These are phyloP conservation scores for Ceyx margarethae DNA, from an alignment of 2,113 vertebrate species.

Conservation along the genomic window DNA sequence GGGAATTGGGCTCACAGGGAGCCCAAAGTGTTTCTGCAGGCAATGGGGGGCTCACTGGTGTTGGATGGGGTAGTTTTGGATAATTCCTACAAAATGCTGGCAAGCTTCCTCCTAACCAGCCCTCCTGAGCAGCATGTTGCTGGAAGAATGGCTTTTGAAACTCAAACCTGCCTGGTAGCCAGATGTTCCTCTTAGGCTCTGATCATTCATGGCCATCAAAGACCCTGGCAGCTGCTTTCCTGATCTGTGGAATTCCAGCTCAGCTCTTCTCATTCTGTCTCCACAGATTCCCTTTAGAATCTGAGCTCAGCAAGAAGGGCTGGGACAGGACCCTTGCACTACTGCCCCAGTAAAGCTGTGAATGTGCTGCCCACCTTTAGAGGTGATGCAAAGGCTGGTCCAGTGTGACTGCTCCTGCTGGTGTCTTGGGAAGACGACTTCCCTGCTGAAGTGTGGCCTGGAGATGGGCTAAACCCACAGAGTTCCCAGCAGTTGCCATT, in stretches of 20 bases:
- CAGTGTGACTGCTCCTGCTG: neutral
- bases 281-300: neutral
- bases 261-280: neutral
- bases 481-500: neutral
- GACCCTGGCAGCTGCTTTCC: neutral
- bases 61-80: neutral
- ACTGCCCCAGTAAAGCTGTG: neutral
- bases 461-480: rapidly evolving
- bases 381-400: neutral
- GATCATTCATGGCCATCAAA: neutral
- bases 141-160: conserved; percentile 16
- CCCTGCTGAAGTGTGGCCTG: neutral
- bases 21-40: neutral
- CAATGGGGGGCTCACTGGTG: neutral
- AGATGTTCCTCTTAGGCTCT: neutral
- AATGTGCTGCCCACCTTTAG: neutral
- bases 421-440: neutral
- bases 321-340: neutral
- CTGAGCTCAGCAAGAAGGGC: neutral
- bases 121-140: neutral
- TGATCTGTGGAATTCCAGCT: neutral
- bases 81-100: conserved; percentile 27
- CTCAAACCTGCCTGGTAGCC: neutral
- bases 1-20: neutral
- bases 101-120: neutral